A percentile compares a stretch with the other conserved stretches of the same genome.
These are phyloP conservation scores for Champsocephalus gunnari DNA, from an alignment of 2,797 vertebrate genomes.

Conservation along the genomic window DNA sequence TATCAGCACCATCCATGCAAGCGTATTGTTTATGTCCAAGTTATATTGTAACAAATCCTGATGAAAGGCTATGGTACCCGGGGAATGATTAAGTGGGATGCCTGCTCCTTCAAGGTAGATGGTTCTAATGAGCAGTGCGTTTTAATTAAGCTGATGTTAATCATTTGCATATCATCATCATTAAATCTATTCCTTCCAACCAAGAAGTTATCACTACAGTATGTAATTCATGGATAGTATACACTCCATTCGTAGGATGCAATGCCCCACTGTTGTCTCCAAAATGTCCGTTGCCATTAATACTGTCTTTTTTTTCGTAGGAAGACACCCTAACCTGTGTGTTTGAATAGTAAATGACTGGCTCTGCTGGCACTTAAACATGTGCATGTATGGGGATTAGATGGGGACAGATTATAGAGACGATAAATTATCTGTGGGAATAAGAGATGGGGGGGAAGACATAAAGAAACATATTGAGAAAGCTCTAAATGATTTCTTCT, in stretches of 20 bases:
- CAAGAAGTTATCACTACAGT: background rate
- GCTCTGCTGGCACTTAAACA: background rate
- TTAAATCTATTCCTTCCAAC: background rate
- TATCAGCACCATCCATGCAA: slow-evolving; percentile 26
- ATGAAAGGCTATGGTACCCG: background rate
- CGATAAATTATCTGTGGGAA: background rate
- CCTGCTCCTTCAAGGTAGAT: background rate
- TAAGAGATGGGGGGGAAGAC: background rate
- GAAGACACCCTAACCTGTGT: background rate
- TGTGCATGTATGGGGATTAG: background rate
- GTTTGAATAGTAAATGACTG: background rate
- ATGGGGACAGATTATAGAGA: background rate
- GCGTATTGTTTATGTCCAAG: slow-evolving; percentile 17
- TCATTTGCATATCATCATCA: background rate
- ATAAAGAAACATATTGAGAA: background rate
- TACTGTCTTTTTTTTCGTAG: background rate
- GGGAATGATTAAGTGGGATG: background rate
- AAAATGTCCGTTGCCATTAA: background rate
- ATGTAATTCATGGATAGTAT: background rate
- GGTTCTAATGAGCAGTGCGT: slow-evolving; percentile 10
- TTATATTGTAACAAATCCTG: background rate
- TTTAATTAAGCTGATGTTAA: slow-evolving; percentile 12
- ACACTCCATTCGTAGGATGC: background rate
- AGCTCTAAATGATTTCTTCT: background rate
- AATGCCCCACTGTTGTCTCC: background rate